Base-by-base conservation (phyloP, 2,113 vertebrate genomes). In the Stegostoma tigrinum region DNA sequence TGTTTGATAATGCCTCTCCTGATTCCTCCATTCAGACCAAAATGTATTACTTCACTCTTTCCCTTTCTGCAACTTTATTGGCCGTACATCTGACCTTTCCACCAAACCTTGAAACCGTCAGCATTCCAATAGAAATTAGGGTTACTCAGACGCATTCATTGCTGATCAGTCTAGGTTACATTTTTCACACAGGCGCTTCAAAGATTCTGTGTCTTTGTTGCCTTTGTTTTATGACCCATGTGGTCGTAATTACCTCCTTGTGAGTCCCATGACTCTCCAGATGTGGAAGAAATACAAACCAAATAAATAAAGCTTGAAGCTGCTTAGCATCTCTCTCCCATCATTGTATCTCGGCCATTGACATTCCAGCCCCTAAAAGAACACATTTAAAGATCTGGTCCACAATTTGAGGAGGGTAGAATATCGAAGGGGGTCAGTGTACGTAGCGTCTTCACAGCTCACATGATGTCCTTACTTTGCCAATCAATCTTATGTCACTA, bases 191-290 rank as follows among this genome's bases (percentile, higher is more conserved):
- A 17, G 66, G 23, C n/a, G 34, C 34, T 67, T 94, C 90, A 94
- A 42, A 94, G 61, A 19, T 6, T 94, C 34, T 95, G 66, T 45
- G 42, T 45, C 45, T 95, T 72, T 72, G 68, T 95, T 72, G 67
- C 94, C 66, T 93, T 66, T 12, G 14, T 70, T 94, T 72, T 27
- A 52, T 72, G 94, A 42, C 7, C 67, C 94, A 95, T 72, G 67
- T 95, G 94, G 38, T 95, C 27, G 24, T 95, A 72, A 72, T 95
- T 95, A 75, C 15, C 42, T 48, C 94, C 23, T 52, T 75, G 42
- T 75, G 94, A 12, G 94, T 95, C 68, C 93, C 67, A 45, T 95
- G 67, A 48, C 67, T 52, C 67, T 72, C 94, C 94, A 95, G 94
- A 95, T 95, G 94, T 95, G 94, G 94, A 72, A 52, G 48, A 70